Evolutionary conservation across 2,797 vertebrate genomes (phyloP).

Genomic region (Rallus crepitans): DNA sequence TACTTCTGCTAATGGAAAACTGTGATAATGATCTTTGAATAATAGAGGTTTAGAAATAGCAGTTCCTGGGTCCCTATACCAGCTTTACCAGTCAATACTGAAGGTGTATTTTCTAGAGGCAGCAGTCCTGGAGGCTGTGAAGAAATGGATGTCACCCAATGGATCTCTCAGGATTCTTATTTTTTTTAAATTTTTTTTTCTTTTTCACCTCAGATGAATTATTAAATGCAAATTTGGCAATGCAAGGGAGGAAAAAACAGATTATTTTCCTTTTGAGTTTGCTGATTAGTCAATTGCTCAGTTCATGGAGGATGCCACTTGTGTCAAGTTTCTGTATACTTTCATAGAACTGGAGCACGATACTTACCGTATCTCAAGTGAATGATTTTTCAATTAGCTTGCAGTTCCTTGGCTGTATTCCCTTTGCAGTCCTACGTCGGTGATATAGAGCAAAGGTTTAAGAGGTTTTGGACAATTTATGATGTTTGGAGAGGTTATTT

Average conservation of each 20-base stretch:
- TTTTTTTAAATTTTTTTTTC: background rate
- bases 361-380: conserved; percentile 76
- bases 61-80: conserved; percentile 59
- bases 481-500: conserved; percentile 76
- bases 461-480: conserved; percentile 82
- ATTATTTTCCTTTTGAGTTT: conserved; percentile 72
- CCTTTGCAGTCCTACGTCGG: conserved; percentile 69
- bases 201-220: conserved; percentile 61
- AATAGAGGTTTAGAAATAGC: conserved; percentile 76
- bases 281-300: conserved; percentile 76
- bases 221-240: conserved; percentile 77
- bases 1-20: conserved; percentile 80
- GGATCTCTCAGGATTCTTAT: background rate
- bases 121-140: conserved; percentile 15
- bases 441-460: conserved; percentile 81
- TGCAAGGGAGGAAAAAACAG: conserved; percentile 53
- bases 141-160: conserved; percentile 9
- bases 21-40: conserved; percentile 78
- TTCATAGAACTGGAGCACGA: conserved; percentile 60
- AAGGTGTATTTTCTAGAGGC: conserved; percentile 61
- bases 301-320: conserved; percentile 60
- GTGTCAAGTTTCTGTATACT: conserved; percentile 74
- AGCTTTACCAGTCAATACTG: conserved; percentile 61
- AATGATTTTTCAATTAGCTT: conserved; percentile 86
- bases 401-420: conserved; percentile 76